Percentiles rank a stretch among this genome's conserved stretches.
Conservation (phyloP, 2,113 vertebrate species). For the Peromyscus californicus region DNA sequence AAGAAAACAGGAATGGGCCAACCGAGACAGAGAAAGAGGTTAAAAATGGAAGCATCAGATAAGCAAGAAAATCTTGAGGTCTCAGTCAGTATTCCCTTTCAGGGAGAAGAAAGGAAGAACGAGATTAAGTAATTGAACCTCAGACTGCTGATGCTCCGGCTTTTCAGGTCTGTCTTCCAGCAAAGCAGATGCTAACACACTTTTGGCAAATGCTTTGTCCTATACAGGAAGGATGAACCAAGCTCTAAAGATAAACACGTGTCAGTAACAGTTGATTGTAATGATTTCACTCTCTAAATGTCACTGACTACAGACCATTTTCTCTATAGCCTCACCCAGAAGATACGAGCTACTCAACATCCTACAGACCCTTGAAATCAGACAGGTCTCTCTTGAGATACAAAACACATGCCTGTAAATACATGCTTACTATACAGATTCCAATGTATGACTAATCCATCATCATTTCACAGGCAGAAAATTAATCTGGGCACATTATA, state of each 20-base stretch:
- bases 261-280: background rate
- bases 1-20: background rate
- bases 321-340: slow-evolving; percentile 10
- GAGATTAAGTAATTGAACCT: slow-evolving; percentile 37
- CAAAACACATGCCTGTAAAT: slow-evolving; percentile 10
- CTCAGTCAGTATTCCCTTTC: background rate
- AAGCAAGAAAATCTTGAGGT: background rate
- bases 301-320: background rate
- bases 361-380: slow-evolving; percentile 40
- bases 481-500: slow-evolving; percentile 3
- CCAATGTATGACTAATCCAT: background rate
- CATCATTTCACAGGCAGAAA: background rate
- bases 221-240: background rate
- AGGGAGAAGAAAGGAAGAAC: slow-evolving; percentile 14
- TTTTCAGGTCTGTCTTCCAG: slow-evolving; percentile 1
- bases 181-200: slow-evolving; percentile 31
- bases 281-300: slow-evolving; percentile 11
- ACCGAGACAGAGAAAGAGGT: background rate
- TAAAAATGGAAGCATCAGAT: slow-evolving; percentile 31
- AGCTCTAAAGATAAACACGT: slow-evolving; percentile 36
- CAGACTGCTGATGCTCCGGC: background rate
- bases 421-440: background rate
- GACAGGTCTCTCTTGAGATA: slow-evolving; percentile 27
- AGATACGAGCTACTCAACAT: background rate
- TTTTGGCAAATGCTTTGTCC: background rate